phyloP scores from a whole-genome alignment of 1,140 invertebrate genomes.

The Bombyx mandarina region DNA sequence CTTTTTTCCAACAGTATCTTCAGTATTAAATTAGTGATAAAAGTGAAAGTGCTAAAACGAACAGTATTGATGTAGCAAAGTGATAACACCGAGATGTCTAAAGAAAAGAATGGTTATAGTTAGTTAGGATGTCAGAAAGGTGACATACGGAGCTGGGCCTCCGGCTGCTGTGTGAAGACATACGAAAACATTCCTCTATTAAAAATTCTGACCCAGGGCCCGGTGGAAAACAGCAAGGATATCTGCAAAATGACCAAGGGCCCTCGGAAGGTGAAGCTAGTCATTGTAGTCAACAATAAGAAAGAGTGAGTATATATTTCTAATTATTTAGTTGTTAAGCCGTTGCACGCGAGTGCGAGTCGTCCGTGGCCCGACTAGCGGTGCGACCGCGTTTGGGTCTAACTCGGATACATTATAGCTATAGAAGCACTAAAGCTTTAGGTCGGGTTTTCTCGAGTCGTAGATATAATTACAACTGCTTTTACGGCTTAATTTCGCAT shows the following conservation, averaged over 20 bases:
- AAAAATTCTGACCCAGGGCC: slow-evolving; percentile 65
- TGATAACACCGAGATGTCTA: slow-evolving; percentile 40
- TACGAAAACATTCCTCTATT: slow-evolving; percentile 65
- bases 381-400: no score
- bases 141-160: slow-evolving; percentile 37
- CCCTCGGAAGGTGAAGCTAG: slow-evolving; percentile 71
- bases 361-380: not conserved
- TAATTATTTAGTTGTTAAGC: not conserved
- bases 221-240: slow-evolving; percentile 48
- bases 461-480: no score
- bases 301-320: slow-evolving; percentile 68
- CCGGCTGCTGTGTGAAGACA: slow-evolving; percentile 38
- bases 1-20: slow-evolving; percentile 9
- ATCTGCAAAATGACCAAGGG: slow-evolving; percentile 71
- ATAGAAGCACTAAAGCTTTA: no score
- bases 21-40: slow-evolving; percentile 19
- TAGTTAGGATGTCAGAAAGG: slow-evolving; percentile 53
- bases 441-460: no score
- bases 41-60: slow-evolving; percentile 24
- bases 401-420: no score
- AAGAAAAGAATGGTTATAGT: slow-evolving; percentile 26
- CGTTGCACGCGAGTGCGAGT: not conserved
- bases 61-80: slow-evolving; percentile 41
- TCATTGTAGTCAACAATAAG: slow-evolving; percentile 73
- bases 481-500: no score